Conservation (phyloP, 37 sponge, comb jelly and placozoan species). For the Dysidea cf. avara region DNA sequence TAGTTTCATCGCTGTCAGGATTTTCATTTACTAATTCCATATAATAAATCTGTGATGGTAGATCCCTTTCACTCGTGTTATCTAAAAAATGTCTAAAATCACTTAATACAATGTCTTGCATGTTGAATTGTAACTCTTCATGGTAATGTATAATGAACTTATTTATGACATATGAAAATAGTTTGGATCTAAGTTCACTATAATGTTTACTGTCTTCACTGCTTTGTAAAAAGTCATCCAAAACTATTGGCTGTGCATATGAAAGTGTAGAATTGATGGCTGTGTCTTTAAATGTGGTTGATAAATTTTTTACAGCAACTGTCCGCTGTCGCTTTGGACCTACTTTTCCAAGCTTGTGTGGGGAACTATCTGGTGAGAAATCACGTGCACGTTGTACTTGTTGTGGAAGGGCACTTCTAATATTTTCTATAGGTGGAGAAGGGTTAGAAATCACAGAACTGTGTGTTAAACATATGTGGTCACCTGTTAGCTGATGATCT, state of each 20-base stretch:
- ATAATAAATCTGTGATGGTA: no score
- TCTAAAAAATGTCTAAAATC: no score
- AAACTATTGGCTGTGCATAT: background rate
- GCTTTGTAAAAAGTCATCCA: background rate
- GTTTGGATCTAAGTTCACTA: background rate
- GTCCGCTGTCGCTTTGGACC: constrained; percentile 5
- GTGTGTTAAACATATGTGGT: no score
- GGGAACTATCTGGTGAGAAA: background rate
- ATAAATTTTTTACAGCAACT: background rate
- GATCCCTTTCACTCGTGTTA: no score
- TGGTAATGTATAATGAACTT: background rate
- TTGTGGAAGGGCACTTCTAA: no score
- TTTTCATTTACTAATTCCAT: no score
- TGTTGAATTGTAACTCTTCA: no score
- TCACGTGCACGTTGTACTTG: no score
- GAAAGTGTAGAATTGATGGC: background rate
- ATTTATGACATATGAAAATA: constrained; percentile 10
- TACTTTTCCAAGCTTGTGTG: constrained; percentile 1
- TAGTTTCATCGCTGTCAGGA: background rate
- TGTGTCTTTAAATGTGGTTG: background rate
- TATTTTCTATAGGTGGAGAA: no score
- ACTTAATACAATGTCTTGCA: no score
- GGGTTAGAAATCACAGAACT: no score
- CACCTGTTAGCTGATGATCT: no score
- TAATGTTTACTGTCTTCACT: background rate